Evolutionary conservation across 2,888 invertebrate genomes (phyloP), one percentile per base, ranked within the genome.

Genomic region (Hemistola chrysoprasaria): DNA sequence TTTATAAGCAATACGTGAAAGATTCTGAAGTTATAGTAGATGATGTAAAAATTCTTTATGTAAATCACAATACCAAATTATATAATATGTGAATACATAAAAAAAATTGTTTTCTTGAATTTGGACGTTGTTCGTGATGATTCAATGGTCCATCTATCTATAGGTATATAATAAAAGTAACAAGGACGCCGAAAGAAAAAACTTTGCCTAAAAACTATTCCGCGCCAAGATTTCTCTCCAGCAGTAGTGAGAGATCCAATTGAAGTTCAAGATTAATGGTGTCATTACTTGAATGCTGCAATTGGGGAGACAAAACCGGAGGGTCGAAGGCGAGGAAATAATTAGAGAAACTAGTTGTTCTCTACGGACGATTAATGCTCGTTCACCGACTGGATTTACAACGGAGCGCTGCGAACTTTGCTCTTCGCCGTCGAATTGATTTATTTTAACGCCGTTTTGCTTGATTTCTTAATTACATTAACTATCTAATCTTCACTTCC

Each of bases 301-400:
- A 68, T 71, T 65, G 59, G 52, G 56, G 62, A 73, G 69, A 72
- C 76, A 73, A 75, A 75, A 72, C 72, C 66, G 62, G 67, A 68
- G 65, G 68, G 72, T 70, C 68, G 62, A 71, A 73, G 70, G 67
- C 69, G 63, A 71, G 71, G 72, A 78, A 80, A 78, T 79, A 78
- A 82, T 83, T 76, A 78, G 71, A 72, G 76, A 70, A 79, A 78
- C 74, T 78, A 78, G 79, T 73, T 74, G 72, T 71, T 68, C 72
- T 60, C 59, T 50, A 52, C 60, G 62, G 65, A 71, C 78, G 75
- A 80, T 82, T 80, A 82, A 79, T 83, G 75, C 78, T 74, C 68
- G 78, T 76, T 79, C 68, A 59, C 67, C 62, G 63, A 71, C 64
- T 63, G 67, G 70, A 70, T 72, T 67, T 70, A 70, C 72, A 62